Base-by-base conservation (phyloP, 1,140 invertebrate species). In the Sarcophaga bullata region DNA sequence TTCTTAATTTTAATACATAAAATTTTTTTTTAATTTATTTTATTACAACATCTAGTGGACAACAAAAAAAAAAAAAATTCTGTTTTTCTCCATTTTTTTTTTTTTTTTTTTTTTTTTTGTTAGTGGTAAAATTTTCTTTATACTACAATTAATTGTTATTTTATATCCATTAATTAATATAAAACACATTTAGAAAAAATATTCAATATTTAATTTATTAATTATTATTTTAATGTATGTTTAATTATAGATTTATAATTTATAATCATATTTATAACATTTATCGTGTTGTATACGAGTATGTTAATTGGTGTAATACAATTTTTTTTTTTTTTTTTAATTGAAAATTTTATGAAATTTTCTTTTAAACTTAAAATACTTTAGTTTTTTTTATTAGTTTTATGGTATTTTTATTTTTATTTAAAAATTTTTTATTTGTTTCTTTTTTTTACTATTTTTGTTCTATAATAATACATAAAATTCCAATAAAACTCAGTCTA, bases 401-500 rank as follows among this genome's bases (percentile, higher is more conserved):
- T 9, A 10, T 52, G 8, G 50, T 73, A 73, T 15, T 73, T 73
- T 9, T 13, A 73, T 73, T 73, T 73, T 46, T 73, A 10, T 78
- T 78, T 78, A 52, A 2, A 25, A 13, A 50, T 50, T 10, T 78
- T 19, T 6, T 73, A 9, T 47, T 47, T 15, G 19, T 73, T 78
- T 6, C 50, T 78, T 17, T 52, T 50, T 17, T 10, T 11, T 17
- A 52, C 50, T 25, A 3, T 76, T 49, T 49, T 76, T 11, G 6
- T 62, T 68, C 10, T 68, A 19, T n/a, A 50, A 10, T 78, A 78
- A 50, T 78, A 50, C 75, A 76, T 76, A 76, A 76, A n/a, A 76
- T 76, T 76, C 73, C 73, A 48, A 48, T 76, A 48, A 76, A 76
- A 76, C 75, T 78, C 75, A 78, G 75, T 78, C 75, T 78, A 78